Evolutionary conservation across 2,888 invertebrate species (phyloP).

Genomic region (Cryptophagus acutangulus): DNA sequence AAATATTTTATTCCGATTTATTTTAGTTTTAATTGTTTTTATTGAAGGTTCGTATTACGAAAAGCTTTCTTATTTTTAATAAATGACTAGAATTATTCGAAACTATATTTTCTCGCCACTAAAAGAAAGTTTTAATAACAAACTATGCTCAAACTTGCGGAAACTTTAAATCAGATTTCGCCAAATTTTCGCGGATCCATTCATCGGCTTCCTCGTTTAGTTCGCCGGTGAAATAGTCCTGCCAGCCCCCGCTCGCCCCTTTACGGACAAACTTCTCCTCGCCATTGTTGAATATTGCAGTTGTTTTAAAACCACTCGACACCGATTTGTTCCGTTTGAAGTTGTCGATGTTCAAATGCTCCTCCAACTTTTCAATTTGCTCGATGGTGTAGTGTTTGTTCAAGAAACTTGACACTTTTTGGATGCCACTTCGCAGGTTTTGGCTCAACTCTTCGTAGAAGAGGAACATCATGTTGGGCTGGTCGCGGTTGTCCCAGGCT

Average conservation of each 20-base stretch:
- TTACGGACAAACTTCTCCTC: constrained; percentile 64
- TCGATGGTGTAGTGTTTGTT: constrained; percentile 54
- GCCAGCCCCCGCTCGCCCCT: too few relatives aligned
- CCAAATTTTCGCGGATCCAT: constrained; percentile 65
- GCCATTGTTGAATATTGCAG: constrained; percentile 56
- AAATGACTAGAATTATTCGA: too few relatives aligned
- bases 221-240: constrained; percentile 64
- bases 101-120: too few relatives aligned
- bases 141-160: too few relatives aligned
- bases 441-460: constrained; percentile 54
- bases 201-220: constrained; percentile 61
- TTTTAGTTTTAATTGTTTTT: too few relatives aligned
- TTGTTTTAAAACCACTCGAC: too few relatives aligned
- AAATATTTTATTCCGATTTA: too few relatives aligned
- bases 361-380: constrained; percentile 57
- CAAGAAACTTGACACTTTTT: constrained; percentile 59
- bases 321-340: constrained; percentile 79
- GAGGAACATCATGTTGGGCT: constrained; percentile 67
- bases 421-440: constrained; percentile 58
- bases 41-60: too few relatives aligned
- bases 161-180: constrained; percentile 57
- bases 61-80: too few relatives aligned
- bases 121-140: too few relatives aligned
- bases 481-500: constrained; percentile 62
- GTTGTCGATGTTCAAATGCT: constrained; percentile 74